phyloP scores from a whole-genome alignment of 2,888 invertebrate genomes.

The Caenorhabditis doughertyi region DNA sequence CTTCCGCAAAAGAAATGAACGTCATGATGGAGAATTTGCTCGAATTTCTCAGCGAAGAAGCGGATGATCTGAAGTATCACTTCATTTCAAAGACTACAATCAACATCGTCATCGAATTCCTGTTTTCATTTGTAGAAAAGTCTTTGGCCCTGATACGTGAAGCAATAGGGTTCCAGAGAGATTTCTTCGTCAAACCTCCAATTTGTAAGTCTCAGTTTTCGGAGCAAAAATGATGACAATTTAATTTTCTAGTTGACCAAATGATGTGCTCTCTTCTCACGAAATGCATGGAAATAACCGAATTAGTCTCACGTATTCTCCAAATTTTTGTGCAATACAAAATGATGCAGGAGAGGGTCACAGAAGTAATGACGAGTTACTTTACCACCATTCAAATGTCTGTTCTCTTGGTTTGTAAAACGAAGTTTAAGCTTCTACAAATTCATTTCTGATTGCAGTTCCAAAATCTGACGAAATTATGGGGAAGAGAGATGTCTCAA shows the following conservation, averaged over 20 bases:
- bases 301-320: slow-evolving; percentile 50
- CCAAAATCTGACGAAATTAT: slow-evolving; percentile 42
- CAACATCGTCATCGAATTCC: slow-evolving; percentile 54
- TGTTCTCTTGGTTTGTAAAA: slow-evolving; percentile 33
- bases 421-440: background rate
- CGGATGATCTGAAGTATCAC: slow-evolving; percentile 46
- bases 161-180: slow-evolving; percentile 48
- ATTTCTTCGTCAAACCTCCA: slow-evolving; percentile 59
- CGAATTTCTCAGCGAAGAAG: slow-evolving; percentile 62
- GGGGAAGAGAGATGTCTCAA: slow-evolving; percentile 44
- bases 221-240: background rate
- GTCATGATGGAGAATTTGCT: slow-evolving; percentile 57
- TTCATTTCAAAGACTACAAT: slow-evolving; percentile 51
- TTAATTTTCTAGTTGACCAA: slow-evolving; percentile 52
- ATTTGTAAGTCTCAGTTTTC: slow-evolving; percentile 33
- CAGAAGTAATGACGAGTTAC: slow-evolving; percentile 56
- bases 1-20: slow-evolving; percentile 26
- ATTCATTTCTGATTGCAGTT: slow-evolving; percentile 21
- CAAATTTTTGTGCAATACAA: slow-evolving; percentile 64
- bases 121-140: slow-evolving; percentile 50
- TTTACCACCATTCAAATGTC: slow-evolving; percentile 57
- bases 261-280: slow-evolving; percentile 40
- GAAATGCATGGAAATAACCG: slow-evolving; percentile 57
- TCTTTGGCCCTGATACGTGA: slow-evolving; percentile 42
- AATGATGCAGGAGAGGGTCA: slow-evolving; percentile 60